Evolutionary conservation across 2,888 invertebrate species (phyloP), one percentile per base, ranked within the genome.

Genomic region (Seira musarum): DNA sequence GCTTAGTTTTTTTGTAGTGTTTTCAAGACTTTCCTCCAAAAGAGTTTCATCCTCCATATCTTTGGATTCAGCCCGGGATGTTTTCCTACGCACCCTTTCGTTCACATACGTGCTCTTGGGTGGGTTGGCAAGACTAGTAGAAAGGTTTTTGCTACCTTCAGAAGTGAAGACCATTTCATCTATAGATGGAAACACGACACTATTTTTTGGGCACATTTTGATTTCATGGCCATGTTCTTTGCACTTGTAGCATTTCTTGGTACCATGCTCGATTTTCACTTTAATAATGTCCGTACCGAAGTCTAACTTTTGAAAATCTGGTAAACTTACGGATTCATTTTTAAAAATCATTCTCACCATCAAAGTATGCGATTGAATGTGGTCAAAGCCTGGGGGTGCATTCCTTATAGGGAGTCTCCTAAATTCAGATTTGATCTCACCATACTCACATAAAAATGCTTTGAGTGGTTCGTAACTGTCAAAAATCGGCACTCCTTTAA

Each of bases 191-290:
- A 67, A 74, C 8, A 2, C 46, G 3, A 1, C 17, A 0, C 0
- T 6, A 13, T 74, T 64, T n/a, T 40, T 13, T 17, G 74, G 67
- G 24, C 74, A 74, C 0, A 74, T 2, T 49, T n/a, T 6, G 6
- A n/a, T 60, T n/a, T 64, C 64, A 22, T 64, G 64, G 24, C 22
- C 19, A 21, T 24, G 19, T 8, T 19, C 64, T 10, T 24, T 24
- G 17, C 64, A 64, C 2, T 64, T 15, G 22, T 64, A 64, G 17
- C 64, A 64, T 22, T 64, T 64, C 22, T 64, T 64, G 5, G 64
- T 5, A 6, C 64, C 64, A 22, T 22, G n/a, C 22, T 64, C 64
- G n/a, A 64, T 22, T 64, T 64, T 64, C 21, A 64, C 64, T 22
- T 22, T 19, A 22, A 64, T 22, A 22, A 64, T 64, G 64, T 64